Base-by-base conservation (phyloP, 2,888 invertebrate genomes). In the Nomada fabriciana region DNA sequence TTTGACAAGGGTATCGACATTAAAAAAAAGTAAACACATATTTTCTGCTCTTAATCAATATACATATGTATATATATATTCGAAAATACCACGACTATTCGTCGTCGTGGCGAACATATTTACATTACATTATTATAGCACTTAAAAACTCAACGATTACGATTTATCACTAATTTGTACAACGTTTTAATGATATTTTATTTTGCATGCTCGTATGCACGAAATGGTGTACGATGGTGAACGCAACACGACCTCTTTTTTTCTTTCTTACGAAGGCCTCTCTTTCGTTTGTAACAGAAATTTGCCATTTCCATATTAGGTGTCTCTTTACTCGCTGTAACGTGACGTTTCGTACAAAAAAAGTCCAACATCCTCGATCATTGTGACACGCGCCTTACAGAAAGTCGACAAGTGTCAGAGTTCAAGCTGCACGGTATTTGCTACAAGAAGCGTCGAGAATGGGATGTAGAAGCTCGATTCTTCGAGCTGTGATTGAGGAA, bases 91-190 rank as follows among this genome's bases (percentile, higher is more conserved):
- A 88, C 88, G 84, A 74, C 79, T 60, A 69, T 68, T 72, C 82
- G 87, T 83, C 78, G 88, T 73, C 88, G 87, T 86, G 88, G 83
- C 83, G 88, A 90, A 91, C 89, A 82, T 91, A 88, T 91, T 71
- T 89, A 91, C 89, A 90, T 84, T 74, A 85, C 64, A 84, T 75
- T 71, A 61, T 36, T 69, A 0, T 47, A 11, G 50, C 60, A 52
- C 53, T 75, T 67, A 59, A 61, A 80, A 75, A 74, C 76, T 87
- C 78, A 79, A 76, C 76, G 85, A 53, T 84, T 80, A 86, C 79
- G 82, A 77, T 75, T 84, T 83, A 84, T 86, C 78, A 68, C 76
- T 87, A 84, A 85, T 91, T 89, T 90, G 90, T 91, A 91, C 91
- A 91, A 89, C 89, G 86, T 86, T 84, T 87, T 59, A 55, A 67